Evolutionary conservation across 2,113 vertebrate species (phyloP), one percentile per base, ranked within the genome.

Genomic region (Ammospiza nelsoni): DNA sequence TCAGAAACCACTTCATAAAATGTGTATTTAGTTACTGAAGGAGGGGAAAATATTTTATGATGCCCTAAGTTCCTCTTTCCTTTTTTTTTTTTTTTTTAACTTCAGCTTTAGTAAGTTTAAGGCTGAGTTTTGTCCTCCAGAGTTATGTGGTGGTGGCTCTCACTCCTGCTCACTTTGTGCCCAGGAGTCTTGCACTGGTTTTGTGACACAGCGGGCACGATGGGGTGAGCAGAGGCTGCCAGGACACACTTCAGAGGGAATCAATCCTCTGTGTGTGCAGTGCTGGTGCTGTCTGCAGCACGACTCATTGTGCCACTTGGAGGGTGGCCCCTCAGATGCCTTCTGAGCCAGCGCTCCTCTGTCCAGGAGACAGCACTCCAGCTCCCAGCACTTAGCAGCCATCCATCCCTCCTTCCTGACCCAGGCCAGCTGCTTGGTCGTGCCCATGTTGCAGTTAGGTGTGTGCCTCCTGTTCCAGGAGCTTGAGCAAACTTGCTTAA

Each of bases 131-230:
- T 15, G 20, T 21, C 11, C 17, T 19, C 44, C 8, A 1, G 31
- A n/a, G 31, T 9, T 35, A 4, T 4, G 54, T 12, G 48, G 28
- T 20, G 11, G 33, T 33, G 8, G 27, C 31, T 78, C 27, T 65
- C 15, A 1, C 27, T 69, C 9, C 2, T 1, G 12, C 66, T 89
- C 31, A 0, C 41, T 63, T 59, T 20, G 22, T 23, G 68, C n/a
- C 55, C 7, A 1, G 5, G 33, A 57, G n/a, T 6, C 62, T 58
- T 2, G 0, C 9, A 3, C 15, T 14, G 76, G 12, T 33, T 83
- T 29, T 52, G 63, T 58, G 90, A 66, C 0, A 0, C 1, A 28
- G 37, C 1, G 13, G 41, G 41, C 4, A 15, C 2, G 1, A 8
- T 0, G 9, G 18, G 27, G 29, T 1, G 21, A 87, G 59, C n/a